Evolutionary conservation across 92 coral and sea anemone species (phyloP).

Genomic region (Palythoa grandis): DNA sequence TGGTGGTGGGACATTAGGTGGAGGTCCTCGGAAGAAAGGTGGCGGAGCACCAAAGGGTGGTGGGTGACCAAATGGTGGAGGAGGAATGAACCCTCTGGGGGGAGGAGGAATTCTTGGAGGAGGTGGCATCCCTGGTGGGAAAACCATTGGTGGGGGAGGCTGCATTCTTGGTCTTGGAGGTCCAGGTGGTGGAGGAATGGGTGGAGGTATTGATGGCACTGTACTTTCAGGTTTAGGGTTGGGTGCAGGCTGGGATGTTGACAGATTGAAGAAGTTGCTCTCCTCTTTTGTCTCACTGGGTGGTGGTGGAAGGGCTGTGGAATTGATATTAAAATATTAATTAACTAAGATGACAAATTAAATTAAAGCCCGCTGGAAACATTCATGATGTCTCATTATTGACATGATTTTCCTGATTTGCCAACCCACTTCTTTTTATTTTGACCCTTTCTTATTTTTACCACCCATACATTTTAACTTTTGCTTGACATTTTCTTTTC

Average conservation of each 20-base stretch:
- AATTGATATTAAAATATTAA: background rate
- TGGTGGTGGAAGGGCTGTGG: constrained; percentile 90
- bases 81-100: constrained; percentile 77
- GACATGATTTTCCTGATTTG: too few species aligned
- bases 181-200: constrained; percentile 83
- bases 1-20: constrained; percentile 80
- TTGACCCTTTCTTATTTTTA: too few species aligned
- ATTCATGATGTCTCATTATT: too few species aligned
- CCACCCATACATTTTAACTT: too few species aligned
- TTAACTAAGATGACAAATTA: background rate
- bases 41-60: constrained; percentile 88
- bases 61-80: constrained; percentile 92
- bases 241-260: constrained; percentile 60
- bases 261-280: constrained; percentile 90
- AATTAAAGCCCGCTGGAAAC: too few species aligned
- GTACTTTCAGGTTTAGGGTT: constrained; percentile 46
- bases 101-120: constrained; percentile 67
- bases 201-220: constrained; percentile 67
- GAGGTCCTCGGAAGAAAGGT: constrained; percentile 79
- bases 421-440: too few species aligned
- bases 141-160: constrained; percentile 77
- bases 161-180: constrained; percentile 77
- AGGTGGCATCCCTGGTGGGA: constrained; percentile 65
- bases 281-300: constrained; percentile 77
- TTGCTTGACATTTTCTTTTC: too few species aligned